These are phyloP conservation scores for Mus minutoides DNA, from an alignment of 2,797 vertebrate genomes.

Conservation along the genomic window DNA sequence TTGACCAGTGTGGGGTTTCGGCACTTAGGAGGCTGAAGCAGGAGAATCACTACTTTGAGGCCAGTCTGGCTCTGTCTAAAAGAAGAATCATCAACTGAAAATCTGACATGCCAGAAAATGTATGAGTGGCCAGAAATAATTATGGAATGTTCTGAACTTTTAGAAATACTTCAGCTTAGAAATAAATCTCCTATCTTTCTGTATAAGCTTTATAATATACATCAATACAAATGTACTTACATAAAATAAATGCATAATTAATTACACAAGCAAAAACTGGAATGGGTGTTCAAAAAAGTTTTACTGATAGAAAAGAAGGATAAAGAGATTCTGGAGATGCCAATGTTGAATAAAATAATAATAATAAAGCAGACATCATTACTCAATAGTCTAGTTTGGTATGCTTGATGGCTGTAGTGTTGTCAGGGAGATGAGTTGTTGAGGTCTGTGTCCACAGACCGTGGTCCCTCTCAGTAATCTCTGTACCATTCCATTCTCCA, in stretches of 20 bases:
- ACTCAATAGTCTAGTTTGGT: not conserved
- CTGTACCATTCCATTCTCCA: not conserved
- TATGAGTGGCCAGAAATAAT: not conserved
- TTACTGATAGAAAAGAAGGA: not conserved
- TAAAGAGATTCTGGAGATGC: not conserved
- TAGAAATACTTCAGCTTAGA: not conserved
- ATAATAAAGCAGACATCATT: not conserved
- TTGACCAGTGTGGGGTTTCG: not conserved
- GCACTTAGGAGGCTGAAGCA: not conserved
- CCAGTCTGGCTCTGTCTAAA: not conserved
- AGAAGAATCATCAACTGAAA: not conserved
- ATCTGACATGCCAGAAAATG: not conserved
- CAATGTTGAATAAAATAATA: not conserved
- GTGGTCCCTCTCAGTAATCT: not conserved
- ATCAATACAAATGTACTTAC: not conserved
- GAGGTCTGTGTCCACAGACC: not conserved
- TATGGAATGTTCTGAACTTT: not conserved
- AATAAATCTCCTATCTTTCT: not conserved
- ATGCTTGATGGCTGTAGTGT: not conserved
- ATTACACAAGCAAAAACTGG: constrained; percentile 13
- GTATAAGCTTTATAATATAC: not conserved
- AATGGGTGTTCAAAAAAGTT: not conserved
- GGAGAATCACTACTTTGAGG: not conserved
- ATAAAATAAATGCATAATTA: constrained; percentile 9
- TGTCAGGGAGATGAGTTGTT: not conserved